Base-by-base conservation (phyloP, 2,113 vertebrate species). In the Bubalus kerabau region DNA sequence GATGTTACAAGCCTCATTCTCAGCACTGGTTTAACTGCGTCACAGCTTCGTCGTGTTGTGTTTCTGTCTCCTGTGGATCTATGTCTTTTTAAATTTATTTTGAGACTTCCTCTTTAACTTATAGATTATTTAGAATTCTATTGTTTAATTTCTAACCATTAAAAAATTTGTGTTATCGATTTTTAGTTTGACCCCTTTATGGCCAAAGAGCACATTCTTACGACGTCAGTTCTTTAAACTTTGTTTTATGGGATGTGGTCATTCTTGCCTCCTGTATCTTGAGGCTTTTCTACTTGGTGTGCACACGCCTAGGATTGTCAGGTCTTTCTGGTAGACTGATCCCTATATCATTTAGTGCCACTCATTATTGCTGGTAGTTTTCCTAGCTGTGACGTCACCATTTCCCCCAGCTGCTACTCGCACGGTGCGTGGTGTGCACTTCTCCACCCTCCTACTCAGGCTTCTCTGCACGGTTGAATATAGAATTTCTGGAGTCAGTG, bases 351-450 rank as follows among this genome's bases (percentile, higher is more conserved):
- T 1, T 0, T 6, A 19, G n/a, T 5, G 6, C 30, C 19, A 7
- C 59, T 48, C 12, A 6, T 5, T 13, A 23, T 3, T 8, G 17
- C 32, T 5, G 10, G 56, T 1, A 5, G 7, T 48, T 52, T 24
- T 62, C n/a, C 46, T 11, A 16, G n/a, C 13, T 67, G 62, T 32
- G 9, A 43, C 7, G 57, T 67, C 8, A 30, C 24, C 10, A 7
- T 7, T 16, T 43, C 2, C 13, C 23, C 24, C 7, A 16, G 24
- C 7, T 21, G 1, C 24, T 10, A 19, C 24, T 60, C 46, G 4
- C 23, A 1, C 19, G 24, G 15, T 8, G 4, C 0, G 1, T 1
- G 1, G 6, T 4, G 0, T 10, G 11, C 23, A 32, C 24, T n/a
- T 52, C 7, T 26, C 16, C 0, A 0, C 6, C 2, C 28, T 56